phyloP scores from a whole-genome alignment of 2,113 vertebrate species.

The Podilymbus podiceps region DNA sequence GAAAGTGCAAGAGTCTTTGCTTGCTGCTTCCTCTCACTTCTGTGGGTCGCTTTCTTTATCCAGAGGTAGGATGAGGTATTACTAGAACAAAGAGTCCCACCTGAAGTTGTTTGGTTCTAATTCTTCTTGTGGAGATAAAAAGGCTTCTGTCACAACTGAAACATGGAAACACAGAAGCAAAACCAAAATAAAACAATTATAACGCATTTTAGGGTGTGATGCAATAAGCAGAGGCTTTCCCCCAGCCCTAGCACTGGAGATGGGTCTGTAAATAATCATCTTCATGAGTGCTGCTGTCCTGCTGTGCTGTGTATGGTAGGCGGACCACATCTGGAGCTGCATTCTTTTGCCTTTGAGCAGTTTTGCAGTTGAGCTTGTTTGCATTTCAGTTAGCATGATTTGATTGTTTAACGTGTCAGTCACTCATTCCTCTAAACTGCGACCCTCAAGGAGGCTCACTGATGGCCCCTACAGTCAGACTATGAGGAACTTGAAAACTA shows the following conservation, averaged over 20 bases:
- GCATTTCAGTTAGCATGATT: background rate
- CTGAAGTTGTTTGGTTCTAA: background rate
- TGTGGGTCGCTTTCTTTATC: background rate
- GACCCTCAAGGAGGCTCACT: background rate
- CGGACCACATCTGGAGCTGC: too few relatives aligned
- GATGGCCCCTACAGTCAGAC: background rate
- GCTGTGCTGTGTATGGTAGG: too few relatives aligned
- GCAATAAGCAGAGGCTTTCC: background rate
- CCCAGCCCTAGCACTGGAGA: too few relatives aligned
- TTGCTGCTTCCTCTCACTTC: background rate
- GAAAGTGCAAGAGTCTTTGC: background rate
- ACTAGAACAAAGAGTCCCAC: background rate
- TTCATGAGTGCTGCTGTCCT: rapidly evolving
- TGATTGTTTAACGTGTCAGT: background rate
- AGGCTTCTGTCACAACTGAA: background rate
- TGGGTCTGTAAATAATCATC: background rate
- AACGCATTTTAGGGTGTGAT: background rate
- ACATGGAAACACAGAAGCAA: background rate
- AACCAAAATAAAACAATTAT: background rate
- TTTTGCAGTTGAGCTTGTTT: background rate
- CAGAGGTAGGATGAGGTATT: background rate
- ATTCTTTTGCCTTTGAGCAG: background rate
- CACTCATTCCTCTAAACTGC: background rate
- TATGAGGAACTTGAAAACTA: background rate
- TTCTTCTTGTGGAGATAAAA: background rate